Percentiles rank a stretch among this genome's conserved stretches.
Conservation (phyloP, 2,113 vertebrate species). For the Zosterops pallidus region DNA sequence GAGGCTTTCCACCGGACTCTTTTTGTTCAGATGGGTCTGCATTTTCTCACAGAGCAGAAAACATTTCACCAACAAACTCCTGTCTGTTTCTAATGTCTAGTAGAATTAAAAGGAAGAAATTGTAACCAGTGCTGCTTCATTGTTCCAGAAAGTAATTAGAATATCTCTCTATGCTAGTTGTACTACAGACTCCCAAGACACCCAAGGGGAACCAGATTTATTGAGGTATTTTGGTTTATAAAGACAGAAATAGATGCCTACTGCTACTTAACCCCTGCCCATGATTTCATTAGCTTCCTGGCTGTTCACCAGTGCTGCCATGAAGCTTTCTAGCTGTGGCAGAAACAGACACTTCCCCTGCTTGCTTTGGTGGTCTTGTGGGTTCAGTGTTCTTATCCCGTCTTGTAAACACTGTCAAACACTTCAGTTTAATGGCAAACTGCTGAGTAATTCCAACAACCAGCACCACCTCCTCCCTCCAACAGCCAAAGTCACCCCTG, state of each 20-base stretch:
- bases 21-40: background rate
- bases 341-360: background rate
- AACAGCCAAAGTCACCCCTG: background rate
- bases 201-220: slow-evolving; percentile 77
- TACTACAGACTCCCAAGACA: slow-evolving; percentile 77
- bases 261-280: background rate
- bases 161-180: slow-evolving; percentile 63
- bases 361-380: background rate
- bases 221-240: slow-evolving; percentile 51
- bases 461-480: background rate
- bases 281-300: background rate
- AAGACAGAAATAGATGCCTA: background rate
- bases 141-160: background rate
- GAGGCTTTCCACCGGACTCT: background rate
- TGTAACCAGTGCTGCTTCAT: background rate
- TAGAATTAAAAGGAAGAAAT: background rate
- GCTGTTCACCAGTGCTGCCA: background rate
- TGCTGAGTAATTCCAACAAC: background rate
- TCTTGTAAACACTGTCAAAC: background rate
- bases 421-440: background rate
- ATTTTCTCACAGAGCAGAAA: slow-evolving; percentile 21
- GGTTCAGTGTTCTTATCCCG: background rate
- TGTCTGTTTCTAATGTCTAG: background rate
- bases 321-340: background rate
- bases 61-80: background rate